phyloP scores from a whole-genome alignment of 2,113 vertebrate species.

The Chaenocephalus aceratus region DNA sequence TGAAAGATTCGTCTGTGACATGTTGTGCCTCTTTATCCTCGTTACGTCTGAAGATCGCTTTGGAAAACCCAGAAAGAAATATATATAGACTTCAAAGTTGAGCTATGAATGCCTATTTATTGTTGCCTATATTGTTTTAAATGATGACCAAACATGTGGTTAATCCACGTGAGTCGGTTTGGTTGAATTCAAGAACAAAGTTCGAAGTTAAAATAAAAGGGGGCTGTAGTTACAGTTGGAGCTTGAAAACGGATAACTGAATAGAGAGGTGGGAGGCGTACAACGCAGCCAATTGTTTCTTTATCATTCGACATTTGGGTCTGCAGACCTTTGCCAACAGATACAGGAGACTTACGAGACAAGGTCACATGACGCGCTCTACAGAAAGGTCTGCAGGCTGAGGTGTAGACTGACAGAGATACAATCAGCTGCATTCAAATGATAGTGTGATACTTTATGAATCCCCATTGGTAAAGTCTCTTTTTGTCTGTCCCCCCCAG shows the following conservation, averaged over 20 bases:
- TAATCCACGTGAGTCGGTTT: background rate
- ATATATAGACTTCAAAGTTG: background rate
- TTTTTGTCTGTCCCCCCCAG: slow-evolving; percentile 49
- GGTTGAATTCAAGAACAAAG: background rate
- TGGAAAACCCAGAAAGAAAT: background rate
- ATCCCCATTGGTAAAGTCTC: slow-evolving; percentile 64
- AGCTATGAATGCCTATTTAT: background rate
- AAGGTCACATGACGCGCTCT: slow-evolving; percentile 29
- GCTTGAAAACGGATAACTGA: slow-evolving; percentile 22
- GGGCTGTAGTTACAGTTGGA: slow-evolving; percentile 1
- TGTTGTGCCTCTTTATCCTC: slow-evolving; percentile 35
- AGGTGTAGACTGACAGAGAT: slow-evolving; percentile 58
- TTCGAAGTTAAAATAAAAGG: background rate
- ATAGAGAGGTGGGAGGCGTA: slow-evolving; percentile 21
- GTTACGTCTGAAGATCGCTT: slow-evolving; percentile 22
- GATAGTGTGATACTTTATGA: slow-evolving; percentile 76
- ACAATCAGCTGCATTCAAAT: slow-evolving; percentile 73
- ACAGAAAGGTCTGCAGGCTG: slow-evolving; percentile 47
- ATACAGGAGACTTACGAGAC: slow-evolving; percentile 31
- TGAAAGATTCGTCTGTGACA: slow-evolving; percentile 42
- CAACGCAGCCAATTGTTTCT: slow-evolving; percentile 33
- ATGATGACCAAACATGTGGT: background rate
- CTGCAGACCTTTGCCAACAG: slow-evolving; percentile 31
- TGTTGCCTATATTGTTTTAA: background rate
- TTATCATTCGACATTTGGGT: slow-evolving; percentile 63